These are phyloP conservation scores for Pseudochaenichthys georgianus DNA, from an alignment of 2,797 vertebrate genomes.

Conservation along the genomic window DNA sequence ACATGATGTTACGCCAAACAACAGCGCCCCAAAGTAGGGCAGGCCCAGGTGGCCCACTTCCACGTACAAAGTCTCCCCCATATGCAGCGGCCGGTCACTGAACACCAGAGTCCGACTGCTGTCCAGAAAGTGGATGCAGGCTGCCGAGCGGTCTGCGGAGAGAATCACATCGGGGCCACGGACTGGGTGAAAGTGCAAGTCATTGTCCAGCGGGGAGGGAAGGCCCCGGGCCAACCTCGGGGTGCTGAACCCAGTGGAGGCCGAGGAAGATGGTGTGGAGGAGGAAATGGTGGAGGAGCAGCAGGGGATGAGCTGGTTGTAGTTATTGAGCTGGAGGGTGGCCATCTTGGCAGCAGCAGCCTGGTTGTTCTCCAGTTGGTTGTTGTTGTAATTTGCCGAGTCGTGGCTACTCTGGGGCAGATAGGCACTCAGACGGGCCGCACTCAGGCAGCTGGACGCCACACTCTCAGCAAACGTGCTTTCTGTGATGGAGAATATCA, in stretches of 20 bases:
- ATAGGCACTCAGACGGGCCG: conserved; percentile 93
- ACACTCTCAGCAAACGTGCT: conserved; percentile 96
- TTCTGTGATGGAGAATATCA: conserved; percentile 81
- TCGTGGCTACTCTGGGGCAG: conserved; percentile 96
- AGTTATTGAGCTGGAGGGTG: conserved; percentile 90
- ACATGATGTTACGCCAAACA: conserved; percentile 97
- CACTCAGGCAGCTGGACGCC: conserved; percentile 91
- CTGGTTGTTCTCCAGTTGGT: conserved; percentile 97
- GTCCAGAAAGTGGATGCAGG: conserved; percentile 94
- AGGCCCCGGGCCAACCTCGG: conserved; percentile 66
- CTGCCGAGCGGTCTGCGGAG: conserved; percentile 92
- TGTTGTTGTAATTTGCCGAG: conserved; percentile 98
- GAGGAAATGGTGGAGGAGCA: conserved; percentile 85
- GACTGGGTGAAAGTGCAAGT: conserved; percentile 94
- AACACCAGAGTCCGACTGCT: conserved; percentile 95
- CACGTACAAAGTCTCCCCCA: conserved; percentile 93
- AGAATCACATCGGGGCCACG: conserved; percentile 93
- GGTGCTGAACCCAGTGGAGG: conserved; percentile 57
- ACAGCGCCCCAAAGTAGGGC: conserved; percentile 91
- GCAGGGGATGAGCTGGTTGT: conserved; percentile 89
- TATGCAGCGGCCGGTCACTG: conserved; percentile 93
- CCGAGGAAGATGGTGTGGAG: conserved; percentile 67
- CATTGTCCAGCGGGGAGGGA: conserved; percentile 90
- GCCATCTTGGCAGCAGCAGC: conserved; percentile 96
- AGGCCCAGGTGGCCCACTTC: conserved; percentile 94